phyloP scores from a whole-genome alignment of 2,113 vertebrate genomes.

The Spizaetus ornatus region DNA sequence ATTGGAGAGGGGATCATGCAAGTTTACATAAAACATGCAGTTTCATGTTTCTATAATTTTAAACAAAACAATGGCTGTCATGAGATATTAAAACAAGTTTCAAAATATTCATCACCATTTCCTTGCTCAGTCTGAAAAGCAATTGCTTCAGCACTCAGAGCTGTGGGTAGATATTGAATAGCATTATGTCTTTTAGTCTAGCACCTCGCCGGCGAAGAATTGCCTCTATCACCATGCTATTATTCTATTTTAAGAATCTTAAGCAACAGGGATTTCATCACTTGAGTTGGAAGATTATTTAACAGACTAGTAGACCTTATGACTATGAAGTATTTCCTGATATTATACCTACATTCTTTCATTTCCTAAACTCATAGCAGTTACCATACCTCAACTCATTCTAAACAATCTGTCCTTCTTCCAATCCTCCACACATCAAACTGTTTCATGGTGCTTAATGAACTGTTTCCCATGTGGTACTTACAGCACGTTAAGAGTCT shows the following conservation, averaged over 20 bases:
- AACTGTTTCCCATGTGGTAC: not conserved
- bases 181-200: not conserved
- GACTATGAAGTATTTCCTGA: not conserved
- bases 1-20: not conserved
- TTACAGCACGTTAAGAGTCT: not conserved
- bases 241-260: constrained; percentile 33
- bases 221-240: not conserved
- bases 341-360: not conserved
- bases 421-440: not conserved
- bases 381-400: not conserved
- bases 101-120: not conserved
- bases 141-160: constrained; percentile 8
- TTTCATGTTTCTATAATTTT: not conserved
- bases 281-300: constrained; percentile 13
- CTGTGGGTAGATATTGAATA: not conserved
- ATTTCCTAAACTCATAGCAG: not conserved
- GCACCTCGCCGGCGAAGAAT: fast-evolving
- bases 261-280: not conserved
- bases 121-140: not conserved
- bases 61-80: not conserved
- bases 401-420: not conserved
- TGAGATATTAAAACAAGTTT: not conserved
- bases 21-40: not conserved
- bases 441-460: not conserved
- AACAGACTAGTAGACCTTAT: not conserved